phyloP scores from a whole-genome alignment of 2,797 vertebrate genomes.

The Taeniopygia guttata region DNA sequence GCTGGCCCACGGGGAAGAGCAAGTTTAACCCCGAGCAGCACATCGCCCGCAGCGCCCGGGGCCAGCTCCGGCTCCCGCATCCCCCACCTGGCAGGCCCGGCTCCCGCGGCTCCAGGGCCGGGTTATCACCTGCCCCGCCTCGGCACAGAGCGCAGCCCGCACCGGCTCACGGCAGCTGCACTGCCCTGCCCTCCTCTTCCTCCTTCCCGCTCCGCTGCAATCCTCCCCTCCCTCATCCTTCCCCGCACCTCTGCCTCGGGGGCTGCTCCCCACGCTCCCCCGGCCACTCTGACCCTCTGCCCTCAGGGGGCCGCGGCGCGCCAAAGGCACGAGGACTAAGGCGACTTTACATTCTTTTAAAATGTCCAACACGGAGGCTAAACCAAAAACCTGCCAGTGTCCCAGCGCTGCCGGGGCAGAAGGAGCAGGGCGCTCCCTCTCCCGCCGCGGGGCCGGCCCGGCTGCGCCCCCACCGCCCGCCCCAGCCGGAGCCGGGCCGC shows the following conservation, averaged over 20 bases:
- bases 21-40: background rate
- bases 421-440: background rate
- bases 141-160: background rate
- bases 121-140: background rate
- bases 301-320: accelerated
- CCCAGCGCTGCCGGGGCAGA: accelerated
- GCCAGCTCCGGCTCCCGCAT: background rate
- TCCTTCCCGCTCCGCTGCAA: background rate
- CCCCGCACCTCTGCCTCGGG: background rate
- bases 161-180: accelerated
- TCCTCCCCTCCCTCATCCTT: accelerated
- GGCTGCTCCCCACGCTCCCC: background rate
- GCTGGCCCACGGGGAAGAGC: background rate
- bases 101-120: background rate
- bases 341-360: accelerated
- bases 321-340: too few species aligned
- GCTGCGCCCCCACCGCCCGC: background rate
- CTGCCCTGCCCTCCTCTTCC: too few species aligned
- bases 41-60: accelerated
- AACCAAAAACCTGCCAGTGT: background rate
- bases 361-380: background rate
- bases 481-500: background rate
- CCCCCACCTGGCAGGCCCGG: background rate
- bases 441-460: too few species aligned
- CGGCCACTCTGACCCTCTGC: accelerated